phyloP scores from a whole-genome alignment of 2,113 vertebrate species.

The Phoxinus phoxinus region DNA sequence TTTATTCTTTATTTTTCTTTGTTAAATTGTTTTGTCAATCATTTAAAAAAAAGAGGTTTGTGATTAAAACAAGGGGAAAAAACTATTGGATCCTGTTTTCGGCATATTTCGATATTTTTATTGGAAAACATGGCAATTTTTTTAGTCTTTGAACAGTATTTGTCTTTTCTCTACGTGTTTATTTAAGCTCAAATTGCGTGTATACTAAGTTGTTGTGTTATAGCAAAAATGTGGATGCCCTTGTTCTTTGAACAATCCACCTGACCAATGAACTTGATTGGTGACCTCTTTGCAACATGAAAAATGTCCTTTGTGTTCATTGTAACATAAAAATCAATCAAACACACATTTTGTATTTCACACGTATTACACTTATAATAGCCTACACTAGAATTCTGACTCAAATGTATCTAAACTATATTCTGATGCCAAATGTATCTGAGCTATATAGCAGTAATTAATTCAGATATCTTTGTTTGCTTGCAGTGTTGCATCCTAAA shows the following conservation, averaged over 20 bases:
- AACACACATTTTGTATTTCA: conserved; percentile 5
- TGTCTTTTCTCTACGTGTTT: background rate
- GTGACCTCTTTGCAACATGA: background rate
- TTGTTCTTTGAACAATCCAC: background rate
- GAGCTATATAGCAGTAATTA: conserved; percentile 12
- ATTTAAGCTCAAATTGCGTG: background rate
- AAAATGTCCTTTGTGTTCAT: background rate
- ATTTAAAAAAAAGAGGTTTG: background rate
- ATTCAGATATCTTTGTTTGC: conserved; percentile 22
- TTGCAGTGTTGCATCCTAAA: conserved; percentile 6
- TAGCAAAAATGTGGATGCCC: background rate
- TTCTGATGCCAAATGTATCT: background rate
- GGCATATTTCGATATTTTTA: background rate
- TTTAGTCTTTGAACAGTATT: background rate
- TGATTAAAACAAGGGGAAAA: too few species aligned
- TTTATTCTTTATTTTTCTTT: background rate
- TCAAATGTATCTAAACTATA: background rate
- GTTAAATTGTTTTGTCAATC: background rate
- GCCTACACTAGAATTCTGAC: too few species aligned
- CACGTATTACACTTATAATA: too few species aligned
- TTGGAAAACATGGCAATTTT: background rate
- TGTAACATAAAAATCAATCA: background rate
- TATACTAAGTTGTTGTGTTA: background rate
- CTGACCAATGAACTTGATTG: background rate
- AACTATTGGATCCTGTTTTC: background rate